Percentiles rank a stretch among this genome's conserved stretches.
Evolutionary conservation across 1,140 invertebrate genomes (phyloP).

Genomic region (Brachionus asplanchnoidis): DNA sequence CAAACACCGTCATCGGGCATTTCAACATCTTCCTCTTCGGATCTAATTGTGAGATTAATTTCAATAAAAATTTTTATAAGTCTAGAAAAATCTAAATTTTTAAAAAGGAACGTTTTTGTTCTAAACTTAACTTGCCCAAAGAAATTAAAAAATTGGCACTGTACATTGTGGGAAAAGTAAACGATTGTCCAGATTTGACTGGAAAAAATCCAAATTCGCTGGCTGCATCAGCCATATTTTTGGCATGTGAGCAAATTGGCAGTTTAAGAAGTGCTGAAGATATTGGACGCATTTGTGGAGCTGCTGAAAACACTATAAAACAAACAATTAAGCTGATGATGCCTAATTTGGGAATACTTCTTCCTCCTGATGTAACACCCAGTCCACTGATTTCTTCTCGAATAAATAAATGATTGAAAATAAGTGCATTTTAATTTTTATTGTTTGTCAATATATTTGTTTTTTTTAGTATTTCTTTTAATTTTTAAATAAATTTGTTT

Average conservation of each 20-base stretch:
- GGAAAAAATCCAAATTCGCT: constrained; percentile 98
- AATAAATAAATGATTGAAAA: not conserved
- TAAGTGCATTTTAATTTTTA: not conserved
- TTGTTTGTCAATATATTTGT: not conserved
- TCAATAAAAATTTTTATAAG: not conserved
- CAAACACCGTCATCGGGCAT: constrained; percentile 53
- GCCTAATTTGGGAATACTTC: constrained; percentile 80
- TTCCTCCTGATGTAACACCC: constrained; percentile 92
- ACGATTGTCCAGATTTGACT: constrained; percentile 92
- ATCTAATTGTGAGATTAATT: not conserved
- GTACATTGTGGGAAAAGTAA: constrained; percentile 89
- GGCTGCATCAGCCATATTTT: constrained; percentile 97
- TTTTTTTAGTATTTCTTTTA: not conserved
- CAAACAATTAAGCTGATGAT: constrained; percentile 98
- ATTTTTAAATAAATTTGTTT: not conserved
- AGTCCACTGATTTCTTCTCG: not conserved
- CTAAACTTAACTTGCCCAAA: constrained; percentile 70
- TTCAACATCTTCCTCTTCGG: not conserved
- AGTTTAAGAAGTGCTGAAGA: constrained; percentile 62
- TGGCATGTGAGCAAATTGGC: constrained; percentile 94
- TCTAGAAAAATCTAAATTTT: not conserved
- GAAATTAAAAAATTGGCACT: constrained; percentile 90
- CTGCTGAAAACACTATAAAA: constrained; percentile 94
- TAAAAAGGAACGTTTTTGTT: constrained; percentile 63
- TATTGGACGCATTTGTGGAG: constrained; percentile 96